Evolutionary conservation across 2,797 vertebrate genomes (phyloP).

Genomic region (Iguana delicatissima): DNA sequence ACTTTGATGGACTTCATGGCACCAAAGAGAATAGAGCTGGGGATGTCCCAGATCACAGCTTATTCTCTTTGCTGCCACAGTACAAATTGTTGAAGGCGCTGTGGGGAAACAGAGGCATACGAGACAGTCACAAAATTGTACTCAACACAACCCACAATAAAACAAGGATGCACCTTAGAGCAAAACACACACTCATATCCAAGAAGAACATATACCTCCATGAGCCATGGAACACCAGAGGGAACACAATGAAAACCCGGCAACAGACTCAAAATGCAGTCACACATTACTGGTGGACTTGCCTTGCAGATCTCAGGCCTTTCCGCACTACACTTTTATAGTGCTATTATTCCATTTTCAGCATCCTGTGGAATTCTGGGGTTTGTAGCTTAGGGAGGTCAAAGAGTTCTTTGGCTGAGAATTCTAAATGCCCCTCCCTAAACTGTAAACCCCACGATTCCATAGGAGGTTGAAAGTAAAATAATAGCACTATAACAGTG

Average conservation of each 20-base stretch:
- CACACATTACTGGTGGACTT: not conserved
- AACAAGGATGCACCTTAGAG: not conserved
- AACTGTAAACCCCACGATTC: too few species aligned
- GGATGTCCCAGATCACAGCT: not conserved
- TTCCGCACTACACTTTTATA: too few species aligned
- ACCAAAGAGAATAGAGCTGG: not conserved
- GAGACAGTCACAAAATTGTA: not conserved
- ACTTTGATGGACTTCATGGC: not conserved
- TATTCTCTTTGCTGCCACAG: not conserved
- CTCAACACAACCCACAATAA: not conserved
- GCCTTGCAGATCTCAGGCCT: not conserved
- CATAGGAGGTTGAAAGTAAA: too few species aligned
- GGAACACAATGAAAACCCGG: not conserved
- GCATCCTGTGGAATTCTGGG: too few species aligned
- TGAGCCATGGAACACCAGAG: not conserved
- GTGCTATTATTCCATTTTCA: too few species aligned
- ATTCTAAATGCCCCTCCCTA: too few species aligned
- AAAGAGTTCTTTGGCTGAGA: too few species aligned
- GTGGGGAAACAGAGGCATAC: not conserved
- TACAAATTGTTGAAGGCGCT: not conserved
- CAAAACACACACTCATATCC: not conserved
- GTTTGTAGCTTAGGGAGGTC: too few species aligned
- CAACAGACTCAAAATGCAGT: not conserved
- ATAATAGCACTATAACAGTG: too few species aligned
- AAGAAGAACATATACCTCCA: not conserved